Percentiles rank a stretch among this genome's conserved stretches.
Conservation (phyloP, 1,140 invertebrate species). For the Spodoptera frugiperda region DNA sequence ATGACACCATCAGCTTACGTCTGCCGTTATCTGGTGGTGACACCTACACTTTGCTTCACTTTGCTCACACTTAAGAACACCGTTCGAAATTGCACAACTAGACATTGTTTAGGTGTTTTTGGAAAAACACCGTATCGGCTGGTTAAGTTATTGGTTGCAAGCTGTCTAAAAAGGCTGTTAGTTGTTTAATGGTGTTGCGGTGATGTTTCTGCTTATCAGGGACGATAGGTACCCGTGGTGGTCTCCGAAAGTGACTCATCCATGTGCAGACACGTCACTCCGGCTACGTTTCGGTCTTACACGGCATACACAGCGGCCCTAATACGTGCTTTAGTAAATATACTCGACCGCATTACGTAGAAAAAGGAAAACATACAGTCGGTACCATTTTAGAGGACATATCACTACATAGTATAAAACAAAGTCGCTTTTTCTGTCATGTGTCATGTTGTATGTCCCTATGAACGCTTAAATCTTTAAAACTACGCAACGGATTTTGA, state of each 20-base stretch:
- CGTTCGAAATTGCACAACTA: constrained; percentile 66
- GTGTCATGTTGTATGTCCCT: too few species aligned
- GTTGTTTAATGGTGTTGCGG: constrained; percentile 67
- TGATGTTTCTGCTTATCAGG: constrained; percentile 62
- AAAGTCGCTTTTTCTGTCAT: too few species aligned
- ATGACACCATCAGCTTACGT: constrained; percentile 61
- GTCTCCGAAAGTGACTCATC: constrained; percentile 59
- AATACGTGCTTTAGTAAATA: constrained; percentile 15
- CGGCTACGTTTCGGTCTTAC: neutral
- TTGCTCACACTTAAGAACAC: constrained; percentile 55
- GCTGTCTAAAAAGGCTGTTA: constrained; percentile 66
- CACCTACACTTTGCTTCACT: constrained; percentile 46
- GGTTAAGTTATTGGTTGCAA: constrained; percentile 62
- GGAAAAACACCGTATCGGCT: constrained; percentile 61
- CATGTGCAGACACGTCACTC: constrained; percentile 48
- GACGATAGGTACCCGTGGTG: constrained; percentile 65
- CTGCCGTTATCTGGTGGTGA: constrained; percentile 60
- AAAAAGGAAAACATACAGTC: constrained; percentile 4
- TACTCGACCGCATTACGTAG: neutral
- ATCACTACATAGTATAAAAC: too few species aligned
- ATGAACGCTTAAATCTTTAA: too few species aligned
- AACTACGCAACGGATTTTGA: too few species aligned
- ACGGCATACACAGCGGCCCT: neutral
- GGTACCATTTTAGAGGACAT: neutral
- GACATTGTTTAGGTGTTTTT: constrained; percentile 60